phyloP scores from a whole-genome alignment of 2,888 invertebrate genomes.

The Palloptera scutellata region DNA sequence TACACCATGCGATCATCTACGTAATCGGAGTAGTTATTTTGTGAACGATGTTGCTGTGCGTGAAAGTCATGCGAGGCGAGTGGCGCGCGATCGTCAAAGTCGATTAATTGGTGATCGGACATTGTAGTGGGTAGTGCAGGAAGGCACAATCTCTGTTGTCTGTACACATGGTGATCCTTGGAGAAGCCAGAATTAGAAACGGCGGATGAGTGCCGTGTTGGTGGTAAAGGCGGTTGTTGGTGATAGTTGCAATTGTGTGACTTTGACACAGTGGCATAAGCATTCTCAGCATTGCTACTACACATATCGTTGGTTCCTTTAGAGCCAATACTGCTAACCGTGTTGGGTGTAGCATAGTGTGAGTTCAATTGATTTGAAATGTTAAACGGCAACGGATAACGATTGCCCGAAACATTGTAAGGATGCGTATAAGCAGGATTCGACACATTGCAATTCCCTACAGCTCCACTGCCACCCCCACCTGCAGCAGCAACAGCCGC shows the following conservation, averaged over 20 bases:
- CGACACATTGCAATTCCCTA: conserved; percentile 25
- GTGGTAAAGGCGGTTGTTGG: conserved; percentile 32
- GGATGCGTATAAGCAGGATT: conserved; percentile 49
- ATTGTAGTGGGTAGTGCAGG: conserved; percentile 42
- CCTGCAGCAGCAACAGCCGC: conserved; percentile 51
- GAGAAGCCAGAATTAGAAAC: background rate
- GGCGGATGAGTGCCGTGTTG: conserved; percentile 24
- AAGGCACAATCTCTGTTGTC: conserved; percentile 40
- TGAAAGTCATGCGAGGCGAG: conserved; percentile 50
- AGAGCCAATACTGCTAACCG: conserved; percentile 37
- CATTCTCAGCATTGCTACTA: conserved; percentile 40
- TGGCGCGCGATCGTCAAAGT: conserved; percentile 58
- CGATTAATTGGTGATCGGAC: conserved; percentile 59
- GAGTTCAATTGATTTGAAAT: conserved; percentile 60
- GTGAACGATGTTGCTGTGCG: conserved; percentile 43
- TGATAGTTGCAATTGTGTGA: conserved; percentile 51
- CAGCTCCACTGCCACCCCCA: conserved; percentile 2
- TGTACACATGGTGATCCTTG: conserved; percentile 39
- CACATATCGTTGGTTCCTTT: conserved; percentile 39
- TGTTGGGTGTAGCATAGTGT: conserved; percentile 48
- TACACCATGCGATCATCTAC: conserved; percentile 44
- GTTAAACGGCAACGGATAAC: conserved; percentile 61
- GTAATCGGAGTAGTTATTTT: conserved; percentile 48
- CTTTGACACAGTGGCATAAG: conserved; percentile 51
- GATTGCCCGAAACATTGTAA: conserved; percentile 63